phyloP scores from a whole-genome alignment of 53 echinoderm and acorn worm species.

The Holothuria scabra region DNA sequence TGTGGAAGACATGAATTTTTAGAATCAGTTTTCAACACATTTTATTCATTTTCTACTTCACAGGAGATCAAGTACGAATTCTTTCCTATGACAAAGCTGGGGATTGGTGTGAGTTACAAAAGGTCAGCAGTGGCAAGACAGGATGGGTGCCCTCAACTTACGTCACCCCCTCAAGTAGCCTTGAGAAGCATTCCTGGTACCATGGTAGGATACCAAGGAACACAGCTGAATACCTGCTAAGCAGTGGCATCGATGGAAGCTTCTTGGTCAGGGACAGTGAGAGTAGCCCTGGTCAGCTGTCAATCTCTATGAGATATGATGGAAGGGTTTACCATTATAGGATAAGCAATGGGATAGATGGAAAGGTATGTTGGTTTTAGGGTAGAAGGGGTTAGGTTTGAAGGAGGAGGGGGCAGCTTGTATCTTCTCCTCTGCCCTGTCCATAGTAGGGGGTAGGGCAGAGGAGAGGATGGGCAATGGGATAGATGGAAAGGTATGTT shows the following conservation, averaged over 20 bases:
- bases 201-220: slow-evolving; percentile 94
- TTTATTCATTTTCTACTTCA: neutral
- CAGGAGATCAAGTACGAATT: slow-evolving; percentile 91
- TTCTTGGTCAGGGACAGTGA: slow-evolving; percentile 97
- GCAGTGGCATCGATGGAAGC: slow-evolving; percentile 98
- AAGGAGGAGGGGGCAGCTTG: too few species aligned
- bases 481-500: slow-evolving; percentile 81
- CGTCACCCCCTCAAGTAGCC: slow-evolving; percentile 89
- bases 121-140: slow-evolving; percentile 72
- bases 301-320: slow-evolving; percentile 93
- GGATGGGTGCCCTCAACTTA: slow-evolving; percentile 98
- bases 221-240: slow-evolving; percentile 95
- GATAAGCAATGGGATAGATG: slow-evolving; percentile 84
- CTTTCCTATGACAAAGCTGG: slow-evolving; percentile 89
- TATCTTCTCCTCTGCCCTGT: too few species aligned
- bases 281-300: slow-evolving; percentile 93
- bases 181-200: slow-evolving; percentile 99
- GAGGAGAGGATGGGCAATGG: slow-evolving; percentile 91
- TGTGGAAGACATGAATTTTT: too few species aligned
- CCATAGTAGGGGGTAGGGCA: too few species aligned
- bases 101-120: slow-evolving; percentile 94
- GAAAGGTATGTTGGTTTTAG: slow-evolving; percentile 68
- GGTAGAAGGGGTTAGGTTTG: too few species aligned
- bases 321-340: slow-evolving; percentile 97
- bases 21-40: too few species aligned